These are phyloP conservation scores for Myotis lucifugus DNA, from an alignment of 2,113 vertebrate species.

Conservation along the genomic window DNA sequence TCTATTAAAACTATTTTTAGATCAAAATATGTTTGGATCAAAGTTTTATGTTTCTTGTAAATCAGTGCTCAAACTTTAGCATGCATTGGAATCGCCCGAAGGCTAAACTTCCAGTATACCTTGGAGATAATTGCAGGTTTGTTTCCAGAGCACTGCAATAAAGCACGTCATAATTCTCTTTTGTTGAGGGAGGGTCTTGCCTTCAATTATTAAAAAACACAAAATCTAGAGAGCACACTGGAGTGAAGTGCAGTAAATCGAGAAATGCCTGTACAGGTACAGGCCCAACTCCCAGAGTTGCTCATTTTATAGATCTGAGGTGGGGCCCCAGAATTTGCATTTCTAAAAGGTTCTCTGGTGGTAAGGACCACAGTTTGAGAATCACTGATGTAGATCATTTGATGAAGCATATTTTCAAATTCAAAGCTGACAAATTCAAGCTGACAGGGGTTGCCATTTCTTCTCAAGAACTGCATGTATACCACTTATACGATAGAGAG, in stretches of 20 bases:
- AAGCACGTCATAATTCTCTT: background rate
- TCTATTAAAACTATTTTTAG: background rate
- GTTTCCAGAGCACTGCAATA: background rate
- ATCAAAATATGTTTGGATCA: background rate
- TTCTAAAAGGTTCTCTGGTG: background rate
- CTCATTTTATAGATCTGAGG: background rate
- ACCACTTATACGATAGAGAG: background rate
- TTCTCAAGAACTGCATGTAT: background rate
- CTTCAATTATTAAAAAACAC: background rate
- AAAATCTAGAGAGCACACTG: background rate
- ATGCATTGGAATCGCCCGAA: background rate
- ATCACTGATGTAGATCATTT: background rate
- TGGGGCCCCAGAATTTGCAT: background rate
- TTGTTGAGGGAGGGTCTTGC: background rate
- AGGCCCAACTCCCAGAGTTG: background rate
- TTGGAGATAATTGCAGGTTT: background rate
- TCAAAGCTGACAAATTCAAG: constrained; percentile 14
- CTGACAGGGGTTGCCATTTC: background rate
- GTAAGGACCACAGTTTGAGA: background rate
- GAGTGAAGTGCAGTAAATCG: background rate
- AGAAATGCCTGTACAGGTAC: background rate
- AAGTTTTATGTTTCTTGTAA: constrained; percentile 30
- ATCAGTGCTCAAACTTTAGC: background rate
- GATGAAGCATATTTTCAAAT: background rate
- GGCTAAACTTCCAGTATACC: background rate